Conservation (phyloP, 2,888 invertebrate genomes). For the Xestia ashworthii region DNA sequence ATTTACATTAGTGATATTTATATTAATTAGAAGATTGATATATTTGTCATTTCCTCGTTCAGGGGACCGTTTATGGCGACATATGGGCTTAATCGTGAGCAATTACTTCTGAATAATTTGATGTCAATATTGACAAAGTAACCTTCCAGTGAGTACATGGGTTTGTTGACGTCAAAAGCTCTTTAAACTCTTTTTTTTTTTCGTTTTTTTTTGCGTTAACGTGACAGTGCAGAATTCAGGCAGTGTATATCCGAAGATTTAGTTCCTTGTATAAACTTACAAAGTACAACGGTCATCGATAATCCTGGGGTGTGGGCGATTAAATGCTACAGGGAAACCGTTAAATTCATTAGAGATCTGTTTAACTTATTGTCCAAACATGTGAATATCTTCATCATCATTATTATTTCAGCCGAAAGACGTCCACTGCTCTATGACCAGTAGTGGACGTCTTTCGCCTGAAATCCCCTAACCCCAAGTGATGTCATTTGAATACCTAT, state of each 20-base stretch:
- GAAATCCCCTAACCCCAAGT: too few relatives aligned
- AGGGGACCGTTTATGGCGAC: constrained; percentile 2
- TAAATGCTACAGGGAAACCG: constrained; percentile 6
- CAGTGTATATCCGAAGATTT: constrained; percentile 31
- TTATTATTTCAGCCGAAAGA: too few relatives aligned
- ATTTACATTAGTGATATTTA: constrained; percentile 34
- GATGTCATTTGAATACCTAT: background rate
- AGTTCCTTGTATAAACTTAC: constrained; percentile 29
- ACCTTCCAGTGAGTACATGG: constrained; percentile 30
- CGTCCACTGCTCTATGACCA: too few relatives aligned
- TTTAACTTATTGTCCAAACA: background rate
- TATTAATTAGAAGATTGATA: constrained; percentile 39
- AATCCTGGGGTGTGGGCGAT: constrained; percentile 13
- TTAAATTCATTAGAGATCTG: background rate
- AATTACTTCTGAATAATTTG: constrained; percentile 45
- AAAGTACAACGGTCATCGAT: constrained; percentile 20
- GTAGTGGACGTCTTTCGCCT: too few relatives aligned
- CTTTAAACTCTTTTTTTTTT: constrained; percentile 46
- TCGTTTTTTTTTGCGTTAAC: constrained; percentile 31
- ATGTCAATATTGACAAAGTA: constrained; percentile 39
- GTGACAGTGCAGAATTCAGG: constrained; percentile 42
- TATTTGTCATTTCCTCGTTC: constrained; percentile 55
- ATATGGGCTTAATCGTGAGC: constrained; percentile 20
- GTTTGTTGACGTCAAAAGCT: constrained; percentile 54
- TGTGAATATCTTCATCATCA: background rate